Conservation (phyloP, 2,888 invertebrate species). For the Ornithoptera priamus region DNA sequence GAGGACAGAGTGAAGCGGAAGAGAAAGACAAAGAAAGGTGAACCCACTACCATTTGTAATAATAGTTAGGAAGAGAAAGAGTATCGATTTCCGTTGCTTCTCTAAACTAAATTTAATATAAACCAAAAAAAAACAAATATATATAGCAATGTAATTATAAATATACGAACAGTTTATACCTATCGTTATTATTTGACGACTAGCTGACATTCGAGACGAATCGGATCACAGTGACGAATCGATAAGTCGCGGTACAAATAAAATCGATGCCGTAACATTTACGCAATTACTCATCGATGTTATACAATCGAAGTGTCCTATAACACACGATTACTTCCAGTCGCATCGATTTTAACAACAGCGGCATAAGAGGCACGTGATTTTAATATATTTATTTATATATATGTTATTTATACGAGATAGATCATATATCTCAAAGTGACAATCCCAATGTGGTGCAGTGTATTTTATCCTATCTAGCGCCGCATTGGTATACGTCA, state of each 20-base stretch:
- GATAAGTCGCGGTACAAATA: slow-evolving; percentile 20
- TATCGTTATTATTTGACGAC: neutral
- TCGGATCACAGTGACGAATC: slow-evolving; percentile 23
- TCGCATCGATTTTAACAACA: slow-evolving; percentile 1
- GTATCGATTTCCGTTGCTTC: too few species aligned
- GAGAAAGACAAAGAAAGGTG: too few species aligned
- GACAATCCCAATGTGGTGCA: too few species aligned
- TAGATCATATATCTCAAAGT: too few species aligned
- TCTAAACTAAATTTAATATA: too few species aligned
- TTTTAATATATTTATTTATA: neutral
- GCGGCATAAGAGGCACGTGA: neutral
- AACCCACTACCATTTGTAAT: too few species aligned
- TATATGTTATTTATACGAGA: neutral
- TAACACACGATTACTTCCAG: slow-evolving; percentile 11
- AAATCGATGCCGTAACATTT: slow-evolving; percentile 19
- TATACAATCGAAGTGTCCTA: slow-evolving; percentile 10
- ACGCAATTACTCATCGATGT: slow-evolving; percentile 22
- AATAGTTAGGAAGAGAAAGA: too few species aligned
- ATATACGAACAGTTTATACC: neutral
- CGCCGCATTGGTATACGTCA: too few species aligned
- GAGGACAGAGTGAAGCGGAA: too few species aligned
- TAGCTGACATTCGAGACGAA: slow-evolving; percentile 7
- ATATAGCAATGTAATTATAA: neutral
- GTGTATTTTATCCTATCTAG: too few species aligned
- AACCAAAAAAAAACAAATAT: neutral